phyloP scores from a whole-genome alignment of 2,888 invertebrate species.

The Neoaliturus tenellus region DNA sequence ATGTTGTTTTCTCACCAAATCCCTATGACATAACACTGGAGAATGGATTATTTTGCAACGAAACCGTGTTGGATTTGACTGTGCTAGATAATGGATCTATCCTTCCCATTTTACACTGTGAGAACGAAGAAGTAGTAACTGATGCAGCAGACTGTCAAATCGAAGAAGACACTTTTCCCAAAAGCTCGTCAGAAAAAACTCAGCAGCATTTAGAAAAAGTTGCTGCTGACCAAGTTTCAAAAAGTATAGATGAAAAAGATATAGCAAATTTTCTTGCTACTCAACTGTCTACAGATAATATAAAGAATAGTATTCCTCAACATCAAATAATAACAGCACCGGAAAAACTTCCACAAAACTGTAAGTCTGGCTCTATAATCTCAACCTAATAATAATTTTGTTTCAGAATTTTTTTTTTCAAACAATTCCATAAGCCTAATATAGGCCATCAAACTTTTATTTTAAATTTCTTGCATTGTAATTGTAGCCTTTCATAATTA shows the following conservation, averaged over 20 bases:
- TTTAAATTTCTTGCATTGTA: no score
- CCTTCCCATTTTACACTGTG: slow-evolving; percentile 2
- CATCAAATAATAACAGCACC: background rate
- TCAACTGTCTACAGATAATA: background rate
- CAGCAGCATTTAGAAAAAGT: background rate
- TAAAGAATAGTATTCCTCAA: background rate
- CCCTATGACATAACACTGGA: slow-evolving; percentile 4
- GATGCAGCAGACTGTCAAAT: background rate
- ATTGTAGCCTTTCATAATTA: no score
- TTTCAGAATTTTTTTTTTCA: no score
- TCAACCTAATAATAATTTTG: no score
- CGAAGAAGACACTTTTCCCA: background rate
- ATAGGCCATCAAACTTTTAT: no score
- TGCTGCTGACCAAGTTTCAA: background rate
- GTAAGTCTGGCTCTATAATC: background rate
- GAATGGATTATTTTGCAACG: background rate
- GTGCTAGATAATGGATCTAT: background rate
- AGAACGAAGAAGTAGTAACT: slow-evolving; percentile 23
- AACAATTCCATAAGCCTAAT: no score
- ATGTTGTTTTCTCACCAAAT: slow-evolving; percentile 9
- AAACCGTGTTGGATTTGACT: slow-evolving; percentile 23
- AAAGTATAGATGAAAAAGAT: background rate
- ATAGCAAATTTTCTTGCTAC: background rate
- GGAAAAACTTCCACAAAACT: background rate
- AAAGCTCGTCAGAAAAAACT: background rate